Base-by-base conservation (phyloP, 2,797 vertebrate species). In the Halcyon chelicuti region DNA sequence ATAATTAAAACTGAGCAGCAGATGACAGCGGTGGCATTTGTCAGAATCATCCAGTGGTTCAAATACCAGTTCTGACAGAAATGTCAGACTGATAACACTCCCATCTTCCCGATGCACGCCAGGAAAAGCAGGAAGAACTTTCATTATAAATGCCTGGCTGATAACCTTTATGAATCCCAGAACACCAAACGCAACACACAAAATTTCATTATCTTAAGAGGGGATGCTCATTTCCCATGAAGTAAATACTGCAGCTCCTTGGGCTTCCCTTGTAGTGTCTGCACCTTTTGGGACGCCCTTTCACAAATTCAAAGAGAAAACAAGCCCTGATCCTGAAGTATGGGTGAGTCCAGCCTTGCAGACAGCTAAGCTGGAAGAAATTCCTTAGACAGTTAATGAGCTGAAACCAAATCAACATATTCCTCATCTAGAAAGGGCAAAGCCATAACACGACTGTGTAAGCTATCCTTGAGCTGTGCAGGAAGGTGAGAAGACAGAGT, bases 1-100 rank as follows among this genome's bases (percentile, higher is more conserved):
- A 96, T 99, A 99, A 99, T 99, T 99, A 99, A 99, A 99, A 98
- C 97, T 86, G 97, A 98, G 98, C 97, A 97, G 92, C 97, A 97
- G 91, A 98, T 99, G 99, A 99, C 99, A 99, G 99, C 98, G 72
- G 88, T 99, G 99, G 98, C 99, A 99, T 99, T 99, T 99, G 98
- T 99, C 98, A 98, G 98, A 98, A 98, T 98, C 97, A 98, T 98
- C 98, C 98, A 96, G 98, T 98, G 98, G 98, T 99, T 99, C 98
- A 99, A 99, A 99, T 99, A 99, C 98, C 98, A 98, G 97, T 97
- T 98, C 98, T 98, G 98, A 99, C 99, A 99, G 98, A 99, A 99
- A 99, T 99, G 99, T 99, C 99, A 99, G 98, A 97, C 98, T 98
- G 99, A 99, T 99, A 99, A 98, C 97, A 86, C 94, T 95, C 94